Evolutionary conservation across 2,113 vertebrate genomes (phyloP).

Genomic region (Leucosticte australis): DNA sequence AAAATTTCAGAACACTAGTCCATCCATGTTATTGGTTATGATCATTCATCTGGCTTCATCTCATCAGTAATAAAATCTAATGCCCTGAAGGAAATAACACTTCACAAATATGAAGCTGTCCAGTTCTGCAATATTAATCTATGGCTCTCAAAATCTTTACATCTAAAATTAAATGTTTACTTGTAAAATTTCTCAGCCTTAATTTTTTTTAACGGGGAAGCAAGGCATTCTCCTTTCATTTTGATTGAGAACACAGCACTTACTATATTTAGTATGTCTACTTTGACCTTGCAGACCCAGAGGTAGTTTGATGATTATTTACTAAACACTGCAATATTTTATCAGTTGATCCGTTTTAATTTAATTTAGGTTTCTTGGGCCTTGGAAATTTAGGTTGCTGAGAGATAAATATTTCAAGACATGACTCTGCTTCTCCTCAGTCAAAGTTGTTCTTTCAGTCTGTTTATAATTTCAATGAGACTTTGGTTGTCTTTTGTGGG

Average conservation of each 20-base stretch:
- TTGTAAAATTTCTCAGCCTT: not conserved
- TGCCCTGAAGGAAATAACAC: not conserved
- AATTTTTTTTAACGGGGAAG: rapidly evolving
- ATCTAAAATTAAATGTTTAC: not conserved
- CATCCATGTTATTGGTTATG: too few species aligned
- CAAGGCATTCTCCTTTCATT: not conserved
- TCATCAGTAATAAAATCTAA: not conserved
- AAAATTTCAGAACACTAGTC: not conserved
- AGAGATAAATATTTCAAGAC: not conserved
- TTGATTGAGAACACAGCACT: not conserved
- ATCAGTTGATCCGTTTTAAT: not conserved
- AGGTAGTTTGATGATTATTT: not conserved
- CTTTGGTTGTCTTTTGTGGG: not conserved
- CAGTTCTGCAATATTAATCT: not conserved
- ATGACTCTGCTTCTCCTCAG: not conserved
- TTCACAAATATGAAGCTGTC: not conserved
- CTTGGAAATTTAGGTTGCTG: not conserved
- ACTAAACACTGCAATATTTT: not conserved
- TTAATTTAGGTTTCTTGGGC: not conserved
- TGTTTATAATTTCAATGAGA: not conserved
- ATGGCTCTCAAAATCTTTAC: not conserved
- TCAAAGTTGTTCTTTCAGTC: not conserved
- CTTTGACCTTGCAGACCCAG: not conserved
- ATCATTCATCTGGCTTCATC: not conserved
- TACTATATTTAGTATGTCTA: not conserved